Conservation (phyloP, 2,113 vertebrate genomes). For the Upupa epops region DNA sequence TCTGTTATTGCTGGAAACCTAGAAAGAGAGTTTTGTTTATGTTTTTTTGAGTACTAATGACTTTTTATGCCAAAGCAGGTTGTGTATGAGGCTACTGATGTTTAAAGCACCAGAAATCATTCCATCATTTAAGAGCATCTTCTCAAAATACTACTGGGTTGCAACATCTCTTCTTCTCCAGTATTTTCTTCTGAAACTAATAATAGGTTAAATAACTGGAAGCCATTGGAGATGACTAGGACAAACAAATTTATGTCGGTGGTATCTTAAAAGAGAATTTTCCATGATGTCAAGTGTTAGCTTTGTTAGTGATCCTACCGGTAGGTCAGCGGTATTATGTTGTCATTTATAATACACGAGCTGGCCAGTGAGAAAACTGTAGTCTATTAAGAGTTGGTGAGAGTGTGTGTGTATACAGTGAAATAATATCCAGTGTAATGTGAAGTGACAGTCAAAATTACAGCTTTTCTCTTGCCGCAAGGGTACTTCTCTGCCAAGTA, state of each 20-base stretch:
- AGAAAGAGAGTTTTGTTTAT: not conserved
- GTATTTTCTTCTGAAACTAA: not conserved
- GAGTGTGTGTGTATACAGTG: constrained; percentile 77
- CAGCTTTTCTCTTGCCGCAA: constrained; percentile 84
- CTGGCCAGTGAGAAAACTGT: constrained; percentile 72
- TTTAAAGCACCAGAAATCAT: not conserved
- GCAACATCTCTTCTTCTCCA: not conserved
- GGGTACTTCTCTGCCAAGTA: constrained; percentile 84
- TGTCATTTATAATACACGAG: constrained; percentile 80
- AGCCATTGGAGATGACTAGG: not conserved
- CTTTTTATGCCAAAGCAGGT: not conserved
- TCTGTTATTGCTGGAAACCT: not conserved
- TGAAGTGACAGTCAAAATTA: constrained; percentile 91
- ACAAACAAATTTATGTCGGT: constrained; percentile 35
- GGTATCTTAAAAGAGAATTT: constrained; percentile 41
- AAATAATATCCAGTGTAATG: constrained; percentile 88
- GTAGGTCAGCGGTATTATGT: constrained; percentile 66
- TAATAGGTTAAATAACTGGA: not conserved
- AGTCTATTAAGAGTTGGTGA: constrained; percentile 82
- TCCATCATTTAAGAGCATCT: not conserved
- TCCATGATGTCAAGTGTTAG: constrained; percentile 64
- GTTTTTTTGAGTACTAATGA: not conserved
- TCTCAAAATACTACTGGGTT: not conserved
- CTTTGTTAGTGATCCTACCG: constrained; percentile 54
- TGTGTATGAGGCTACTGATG: not conserved